Percentiles rank a stretch among this genome's conserved stretches.
Conservation (phyloP, 2,888 invertebrate genomes). For the Drosophila kambysellisi region DNA sequence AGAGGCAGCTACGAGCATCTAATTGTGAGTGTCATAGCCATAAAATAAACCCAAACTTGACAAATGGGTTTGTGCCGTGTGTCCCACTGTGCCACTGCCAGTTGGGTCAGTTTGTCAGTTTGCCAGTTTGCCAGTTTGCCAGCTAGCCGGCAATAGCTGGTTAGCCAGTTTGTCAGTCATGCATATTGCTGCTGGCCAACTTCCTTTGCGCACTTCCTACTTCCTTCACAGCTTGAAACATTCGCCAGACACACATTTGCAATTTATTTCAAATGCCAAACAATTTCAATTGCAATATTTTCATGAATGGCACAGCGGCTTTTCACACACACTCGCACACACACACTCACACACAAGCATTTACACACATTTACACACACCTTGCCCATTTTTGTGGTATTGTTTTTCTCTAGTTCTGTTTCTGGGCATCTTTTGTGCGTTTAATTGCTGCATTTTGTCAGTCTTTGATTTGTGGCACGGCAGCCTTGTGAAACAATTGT, state of each 20-base stretch:
- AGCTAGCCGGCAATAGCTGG: too few relatives aligned
- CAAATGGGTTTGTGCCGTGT: constrained; percentile 68
- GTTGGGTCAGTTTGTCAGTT: constrained; percentile 28
- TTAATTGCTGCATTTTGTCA: constrained; percentile 43
- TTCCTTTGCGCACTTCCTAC: constrained; percentile 68
- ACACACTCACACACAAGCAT: constrained; percentile 24
- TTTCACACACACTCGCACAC: constrained; percentile 26
- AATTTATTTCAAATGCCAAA: constrained; percentile 77
- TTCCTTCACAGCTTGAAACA: constrained; percentile 69
- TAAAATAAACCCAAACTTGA: constrained; percentile 63
- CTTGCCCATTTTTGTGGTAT: constrained; percentile 54
- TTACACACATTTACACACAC: constrained; percentile 30
- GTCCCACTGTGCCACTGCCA: constrained; percentile 56
- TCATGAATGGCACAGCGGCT: constrained; percentile 69
- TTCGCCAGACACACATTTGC: constrained; percentile 71
- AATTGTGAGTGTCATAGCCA: constrained; percentile 53
- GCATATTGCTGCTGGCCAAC: constrained; percentile 32
- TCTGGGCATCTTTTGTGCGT: constrained; percentile 14
- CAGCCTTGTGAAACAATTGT: constrained; percentile 3
- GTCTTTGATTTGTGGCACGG: constrained; percentile 23
- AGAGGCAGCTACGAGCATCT: constrained; percentile 55
- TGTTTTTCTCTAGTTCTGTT: constrained; percentile 35
- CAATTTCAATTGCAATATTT: constrained; percentile 70
- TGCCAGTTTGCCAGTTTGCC: constrained; percentile 14
- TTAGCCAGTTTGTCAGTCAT: constrained; percentile 27